Base-by-base conservation (phyloP, 2,797 vertebrate genomes). In the Tangara arthus region DNA sequence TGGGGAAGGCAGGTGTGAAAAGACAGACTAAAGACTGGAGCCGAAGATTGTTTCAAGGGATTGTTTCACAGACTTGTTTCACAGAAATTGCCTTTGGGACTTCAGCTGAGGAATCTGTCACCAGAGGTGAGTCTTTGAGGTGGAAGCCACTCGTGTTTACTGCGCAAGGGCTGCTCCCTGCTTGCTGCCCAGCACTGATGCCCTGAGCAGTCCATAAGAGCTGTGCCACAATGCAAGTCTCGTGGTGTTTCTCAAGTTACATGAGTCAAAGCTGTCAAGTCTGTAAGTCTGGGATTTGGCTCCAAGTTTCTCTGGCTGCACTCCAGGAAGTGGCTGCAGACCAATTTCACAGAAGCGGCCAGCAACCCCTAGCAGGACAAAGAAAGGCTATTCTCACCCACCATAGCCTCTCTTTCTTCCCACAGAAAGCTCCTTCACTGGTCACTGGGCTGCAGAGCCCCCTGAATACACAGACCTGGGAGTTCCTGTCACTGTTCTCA, bases 231-330 rank as follows among this genome's bases (percentile, higher is more conserved):
- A n/a, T 18, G 53, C 82, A 82, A 84, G 86, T 81, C 72, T 72
- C 7, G 2, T n/a, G 11, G 35, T 69, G 77, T 84, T 90, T 84
- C 85, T 94, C 91, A 87, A 12, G 79, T 93, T 86, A 76, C 76
- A 30, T 6, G 50, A 89, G 55, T 66, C 52, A 83, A 95, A 91
- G 81, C 52, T 65, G 73, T 81, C 69, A 76, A 72, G 76, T 49
- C 59, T 94, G 81, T 68, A 79, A 70, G 56, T 70, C 70, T 82
- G 60, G 47, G 80, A 70, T 89, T 94, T 84, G 77, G 86, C 80
- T 94, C 50, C 28, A 30, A 50, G 69, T 76, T 88, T 86, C 20
- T 5, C 83, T 95, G 88, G 80, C 83, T 79, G 77, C 44, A 12
- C n/a, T 86, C 73, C 88, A 71, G 5, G 26, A 55, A 70, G 47